phyloP scores from a whole-genome alignment of 2,797 vertebrate genomes.

The Tachyglossus aculeatus region DNA sequence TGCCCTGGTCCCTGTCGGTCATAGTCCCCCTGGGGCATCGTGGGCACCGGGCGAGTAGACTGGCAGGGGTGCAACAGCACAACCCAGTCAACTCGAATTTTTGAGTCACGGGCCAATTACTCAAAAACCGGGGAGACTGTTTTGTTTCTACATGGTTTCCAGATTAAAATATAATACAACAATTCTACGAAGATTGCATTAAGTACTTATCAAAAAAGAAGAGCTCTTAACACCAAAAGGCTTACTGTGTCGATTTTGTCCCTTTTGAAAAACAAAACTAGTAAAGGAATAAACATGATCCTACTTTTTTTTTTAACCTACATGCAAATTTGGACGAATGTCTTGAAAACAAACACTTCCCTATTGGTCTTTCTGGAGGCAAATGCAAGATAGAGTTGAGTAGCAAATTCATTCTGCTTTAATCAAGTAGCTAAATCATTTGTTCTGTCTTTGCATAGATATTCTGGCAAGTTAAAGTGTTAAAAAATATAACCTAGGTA shows the following conservation, averaged over 20 bases:
- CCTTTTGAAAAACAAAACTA: background rate
- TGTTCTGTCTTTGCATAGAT: background rate
- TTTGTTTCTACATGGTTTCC: too few relatives aligned
- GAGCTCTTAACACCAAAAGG: too few relatives aligned
- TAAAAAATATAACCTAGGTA: background rate
- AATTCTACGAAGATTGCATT: too few relatives aligned
- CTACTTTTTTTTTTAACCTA: background rate
- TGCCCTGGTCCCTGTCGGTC: too few relatives aligned
- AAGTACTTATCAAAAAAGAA: too few relatives aligned
- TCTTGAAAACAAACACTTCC: too few relatives aligned
- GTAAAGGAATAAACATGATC: background rate
- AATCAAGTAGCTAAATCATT: background rate
- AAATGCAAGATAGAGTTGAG: background rate
- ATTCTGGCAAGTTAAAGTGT: background rate
- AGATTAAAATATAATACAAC: too few relatives aligned
- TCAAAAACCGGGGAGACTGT: background rate
- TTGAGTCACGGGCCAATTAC: background rate
- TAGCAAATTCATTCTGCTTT: background rate
- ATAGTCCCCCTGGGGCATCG: too few relatives aligned
- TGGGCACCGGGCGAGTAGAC: too few relatives aligned
- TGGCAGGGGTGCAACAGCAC: too few relatives aligned
- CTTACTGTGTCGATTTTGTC: background rate
- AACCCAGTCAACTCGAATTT: background rate
- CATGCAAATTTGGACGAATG: too few relatives aligned
- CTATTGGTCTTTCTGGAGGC: too few relatives aligned